Evolutionary conservation across 2,888 invertebrate species (phyloP).

Genomic region (Lampropteryx suffumata): DNA sequence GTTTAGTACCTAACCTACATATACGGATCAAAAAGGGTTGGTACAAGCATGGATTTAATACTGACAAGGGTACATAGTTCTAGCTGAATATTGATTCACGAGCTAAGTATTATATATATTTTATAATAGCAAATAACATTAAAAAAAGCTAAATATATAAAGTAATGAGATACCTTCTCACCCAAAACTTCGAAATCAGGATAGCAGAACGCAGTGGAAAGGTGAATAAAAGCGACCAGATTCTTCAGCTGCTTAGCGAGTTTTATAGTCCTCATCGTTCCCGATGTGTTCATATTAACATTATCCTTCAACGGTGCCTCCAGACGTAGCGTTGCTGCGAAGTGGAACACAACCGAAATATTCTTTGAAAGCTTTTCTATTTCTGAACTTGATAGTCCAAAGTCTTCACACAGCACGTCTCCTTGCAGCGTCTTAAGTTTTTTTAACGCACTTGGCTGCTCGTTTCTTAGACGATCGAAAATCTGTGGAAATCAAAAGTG

Average conservation of each 20-base stretch:
- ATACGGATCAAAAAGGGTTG: no score
- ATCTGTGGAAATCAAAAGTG: constrained; percentile 78
- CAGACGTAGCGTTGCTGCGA: constrained; percentile 94
- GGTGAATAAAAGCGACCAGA: constrained; percentile 90
- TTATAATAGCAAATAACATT: no score
- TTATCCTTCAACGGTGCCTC: constrained; percentile 95
- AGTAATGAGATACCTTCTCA: constrained; percentile 66
- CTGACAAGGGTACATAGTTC: no score
- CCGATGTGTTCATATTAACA: constrained; percentile 94
- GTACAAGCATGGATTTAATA: no score
- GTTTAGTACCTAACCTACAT: no score
- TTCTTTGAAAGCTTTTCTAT: constrained; percentile 84
- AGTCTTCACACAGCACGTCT: constrained; percentile 85
- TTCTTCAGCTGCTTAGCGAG: constrained; percentile 90
- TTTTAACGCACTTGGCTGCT: constrained; percentile 84
- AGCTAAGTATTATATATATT: no score
- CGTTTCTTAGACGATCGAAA: constrained; percentile 86
- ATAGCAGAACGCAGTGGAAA: constrained; percentile 98
- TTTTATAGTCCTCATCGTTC: constrained; percentile 89
- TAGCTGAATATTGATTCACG: no score
- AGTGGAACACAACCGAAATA: constrained; percentile 93
- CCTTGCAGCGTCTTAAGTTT: constrained; percentile 90
- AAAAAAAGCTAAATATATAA: no score
- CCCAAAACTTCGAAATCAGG: constrained; percentile 86
- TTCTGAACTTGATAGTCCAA: constrained; percentile 84